These are phyloP conservation scores for Mola mola DNA, from an alignment of 2,113 vertebrate genomes.

Conservation along the genomic window DNA sequence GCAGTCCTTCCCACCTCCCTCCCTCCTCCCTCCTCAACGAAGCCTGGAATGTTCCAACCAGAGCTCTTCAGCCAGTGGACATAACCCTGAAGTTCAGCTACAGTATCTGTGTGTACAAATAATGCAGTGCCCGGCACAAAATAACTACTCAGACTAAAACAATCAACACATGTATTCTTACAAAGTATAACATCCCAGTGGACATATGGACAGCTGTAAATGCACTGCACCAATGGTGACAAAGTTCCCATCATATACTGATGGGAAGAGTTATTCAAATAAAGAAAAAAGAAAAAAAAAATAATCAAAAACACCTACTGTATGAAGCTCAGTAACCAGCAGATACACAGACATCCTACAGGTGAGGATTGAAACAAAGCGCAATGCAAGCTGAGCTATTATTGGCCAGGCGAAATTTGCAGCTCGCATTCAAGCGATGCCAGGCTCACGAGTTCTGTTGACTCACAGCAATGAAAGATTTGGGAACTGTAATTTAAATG, in stretches of 20 bases:
- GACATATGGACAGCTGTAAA: background rate
- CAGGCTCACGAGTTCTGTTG: conserved; percentile 11
- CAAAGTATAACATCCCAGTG: background rate
- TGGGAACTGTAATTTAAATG: conserved; percentile 24
- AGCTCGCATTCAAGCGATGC: conserved; percentile 17
- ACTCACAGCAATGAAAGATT: conserved; percentile 31
- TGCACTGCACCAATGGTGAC: too few species aligned
- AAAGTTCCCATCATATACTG: too few species aligned
- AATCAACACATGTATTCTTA: background rate
- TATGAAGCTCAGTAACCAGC: background rate
- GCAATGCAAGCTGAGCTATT: conserved; percentile 7
- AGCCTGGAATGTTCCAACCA: conserved; percentile 77
- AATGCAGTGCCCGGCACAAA: background rate
- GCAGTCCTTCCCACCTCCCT: conserved; percentile 27
- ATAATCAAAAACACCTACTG: background rate
- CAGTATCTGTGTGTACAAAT: conserved; percentile 16
- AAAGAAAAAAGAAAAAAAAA: too few species aligned
- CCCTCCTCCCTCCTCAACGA: conserved; percentile 65
- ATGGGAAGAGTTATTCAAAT: background rate
- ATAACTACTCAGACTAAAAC: background rate
- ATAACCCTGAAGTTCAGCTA: conserved; percentile 63
- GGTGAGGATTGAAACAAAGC: conserved; percentile 39
- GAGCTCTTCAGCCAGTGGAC: conserved; percentile 70
- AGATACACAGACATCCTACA: conserved; percentile 21
- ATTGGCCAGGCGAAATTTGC: conserved; percentile 12